A percentile compares a stretch with the other conserved stretches of the same genome.
These are phyloP conservation scores for Notodonta dromedarius DNA, from an alignment of 2,888 invertebrate species.

Conservation along the genomic window DNA sequence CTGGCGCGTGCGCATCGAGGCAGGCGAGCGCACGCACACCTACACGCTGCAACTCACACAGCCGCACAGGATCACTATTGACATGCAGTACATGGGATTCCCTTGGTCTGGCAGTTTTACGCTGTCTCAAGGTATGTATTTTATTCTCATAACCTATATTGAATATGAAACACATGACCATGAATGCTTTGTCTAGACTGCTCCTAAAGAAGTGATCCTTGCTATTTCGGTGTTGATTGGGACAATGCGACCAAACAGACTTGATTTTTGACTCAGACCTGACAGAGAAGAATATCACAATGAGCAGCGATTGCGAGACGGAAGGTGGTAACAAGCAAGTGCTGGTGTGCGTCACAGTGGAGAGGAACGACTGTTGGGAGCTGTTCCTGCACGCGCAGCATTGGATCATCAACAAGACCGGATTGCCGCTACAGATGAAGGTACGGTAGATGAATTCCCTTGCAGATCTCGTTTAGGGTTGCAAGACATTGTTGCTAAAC, in stretches of 20 bases:
- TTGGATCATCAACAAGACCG: conserved; percentile 96
- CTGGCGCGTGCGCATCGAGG: conserved; percentile 85
- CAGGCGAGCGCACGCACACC: conserved; percentile 88
- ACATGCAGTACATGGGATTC: conserved; percentile 86
- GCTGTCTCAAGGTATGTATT: conserved; percentile 82
- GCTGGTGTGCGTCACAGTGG: conserved; percentile 87
- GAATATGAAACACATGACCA: too few relatives aligned
- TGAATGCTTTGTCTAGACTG: too few relatives aligned
- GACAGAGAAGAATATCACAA: conserved; percentile 86
- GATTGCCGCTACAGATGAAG: conserved; percentile 91
- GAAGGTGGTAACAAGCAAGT: conserved; percentile 87
- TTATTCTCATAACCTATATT: not conserved
- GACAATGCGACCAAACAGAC: too few relatives aligned
- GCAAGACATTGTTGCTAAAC: too few relatives aligned
- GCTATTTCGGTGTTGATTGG: too few relatives aligned
- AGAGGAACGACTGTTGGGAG: conserved; percentile 85
- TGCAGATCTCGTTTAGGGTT: too few relatives aligned
- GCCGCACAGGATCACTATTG: conserved; percentile 77
- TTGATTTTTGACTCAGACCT: conserved; percentile 75
- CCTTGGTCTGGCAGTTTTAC: conserved; percentile 89
- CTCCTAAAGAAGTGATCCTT: too few relatives aligned
- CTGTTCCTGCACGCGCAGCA: conserved; percentile 91
- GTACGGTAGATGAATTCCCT: conserved; percentile 59
- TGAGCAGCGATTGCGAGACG: conserved; percentile 87
- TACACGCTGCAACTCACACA: conserved; percentile 87